phyloP scores from a whole-genome alignment of 2,113 vertebrate species.

The Psammodynastes pulverulentus region DNA sequence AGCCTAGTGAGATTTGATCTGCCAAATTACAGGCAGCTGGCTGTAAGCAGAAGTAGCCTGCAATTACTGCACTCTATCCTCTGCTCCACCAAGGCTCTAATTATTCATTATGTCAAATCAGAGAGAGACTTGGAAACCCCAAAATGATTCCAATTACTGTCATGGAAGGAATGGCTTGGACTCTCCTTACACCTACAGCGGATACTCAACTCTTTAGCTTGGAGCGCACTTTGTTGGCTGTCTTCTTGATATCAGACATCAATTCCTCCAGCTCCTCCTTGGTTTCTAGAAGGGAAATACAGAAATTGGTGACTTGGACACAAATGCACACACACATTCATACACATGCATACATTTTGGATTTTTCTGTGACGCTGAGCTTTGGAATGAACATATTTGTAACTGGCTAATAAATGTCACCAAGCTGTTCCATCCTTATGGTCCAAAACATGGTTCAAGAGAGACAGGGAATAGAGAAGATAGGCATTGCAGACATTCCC shows the following conservation, averaged over 20 bases:
- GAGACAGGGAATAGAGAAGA: background rate
- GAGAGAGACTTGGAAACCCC: accelerated
- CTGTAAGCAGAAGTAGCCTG: too few species aligned
- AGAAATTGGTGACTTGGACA: background rate
- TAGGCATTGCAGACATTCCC: background rate
- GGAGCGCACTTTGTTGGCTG: slow-evolving; percentile 95
- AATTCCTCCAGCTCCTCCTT: slow-evolving; percentile 93
- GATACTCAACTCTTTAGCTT: slow-evolving; percentile 92
- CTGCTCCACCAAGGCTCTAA: too few species aligned
- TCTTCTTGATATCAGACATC: slow-evolving; percentile 95
- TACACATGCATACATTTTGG: background rate
- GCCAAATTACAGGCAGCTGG: too few species aligned
- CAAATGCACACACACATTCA: background rate
- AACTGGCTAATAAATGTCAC: background rate
- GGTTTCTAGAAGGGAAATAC: slow-evolving; percentile 74
- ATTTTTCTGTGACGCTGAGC: background rate
- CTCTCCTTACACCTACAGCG: background rate
- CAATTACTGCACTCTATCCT: too few species aligned
- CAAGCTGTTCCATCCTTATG: background rate
- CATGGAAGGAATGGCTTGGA: background rate
- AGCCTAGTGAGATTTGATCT: too few species aligned
- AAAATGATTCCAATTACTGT: accelerated
- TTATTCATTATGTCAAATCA: accelerated
- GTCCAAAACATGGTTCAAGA: background rate
- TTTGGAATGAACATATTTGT: background rate